Evolutionary conservation across 2,888 invertebrate genomes (phyloP).

Genomic region (Entomobrya proxima): DNA sequence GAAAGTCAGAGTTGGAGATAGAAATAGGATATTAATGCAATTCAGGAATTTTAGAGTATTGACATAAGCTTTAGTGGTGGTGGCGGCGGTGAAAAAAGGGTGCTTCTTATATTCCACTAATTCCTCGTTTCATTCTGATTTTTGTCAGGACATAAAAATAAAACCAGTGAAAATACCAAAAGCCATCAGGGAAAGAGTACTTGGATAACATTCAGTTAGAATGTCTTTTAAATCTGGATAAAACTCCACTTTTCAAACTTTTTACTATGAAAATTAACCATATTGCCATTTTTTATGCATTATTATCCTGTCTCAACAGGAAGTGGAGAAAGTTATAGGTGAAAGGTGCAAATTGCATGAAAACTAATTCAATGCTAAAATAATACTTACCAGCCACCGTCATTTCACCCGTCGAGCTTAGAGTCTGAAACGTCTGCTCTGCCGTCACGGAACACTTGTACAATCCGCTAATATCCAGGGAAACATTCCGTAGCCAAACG

Average conservation of each 20-base stretch:
- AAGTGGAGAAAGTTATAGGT: neutral
- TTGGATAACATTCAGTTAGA: too few relatives aligned
- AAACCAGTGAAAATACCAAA: too few relatives aligned
- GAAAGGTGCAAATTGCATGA: too few relatives aligned
- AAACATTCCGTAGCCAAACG: constrained; percentile 69
- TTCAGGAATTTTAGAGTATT: constrained; percentile 48
- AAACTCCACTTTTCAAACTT: too few relatives aligned
- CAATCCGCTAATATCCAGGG: constrained; percentile 66
- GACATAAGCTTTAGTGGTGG: constrained; percentile 9
- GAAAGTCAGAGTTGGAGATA: too few relatives aligned
- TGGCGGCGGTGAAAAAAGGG: neutral
- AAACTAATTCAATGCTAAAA: neutral
- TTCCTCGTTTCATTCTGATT: constrained; percentile 43
- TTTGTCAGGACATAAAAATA: neutral
- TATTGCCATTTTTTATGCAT: too few relatives aligned
- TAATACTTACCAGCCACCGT: constrained; percentile 71
- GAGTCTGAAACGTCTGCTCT: constrained; percentile 70
- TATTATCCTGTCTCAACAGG: too few relatives aligned
- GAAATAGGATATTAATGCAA: constrained; percentile 39
- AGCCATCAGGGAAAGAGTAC: too few relatives aligned
- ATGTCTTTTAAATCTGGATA: too few relatives aligned
- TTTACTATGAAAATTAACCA: too few relatives aligned
- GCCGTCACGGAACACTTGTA: constrained; percentile 72
- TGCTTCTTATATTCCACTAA: constrained; percentile 12
- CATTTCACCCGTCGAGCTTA: constrained; percentile 58